Base-by-base conservation (phyloP, 2,888 invertebrate species). In the Sarcophaga subvicina region DNA sequence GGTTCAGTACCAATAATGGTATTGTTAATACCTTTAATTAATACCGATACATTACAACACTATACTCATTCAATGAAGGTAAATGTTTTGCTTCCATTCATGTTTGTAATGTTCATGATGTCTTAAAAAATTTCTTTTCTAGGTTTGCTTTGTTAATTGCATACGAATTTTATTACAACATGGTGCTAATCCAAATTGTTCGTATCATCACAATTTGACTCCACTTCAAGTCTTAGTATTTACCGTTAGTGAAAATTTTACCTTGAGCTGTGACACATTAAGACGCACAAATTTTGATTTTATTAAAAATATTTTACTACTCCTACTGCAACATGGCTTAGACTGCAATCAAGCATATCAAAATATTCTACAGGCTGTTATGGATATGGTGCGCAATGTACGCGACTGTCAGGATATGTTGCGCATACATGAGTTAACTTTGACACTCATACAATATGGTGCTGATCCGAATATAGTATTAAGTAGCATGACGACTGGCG, bases 1-100 rank as follows among this genome's bases (percentile, higher is more conserved):
- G 96, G 96, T 25, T 96, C 95, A 62, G 96, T 96, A 73, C 96
- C 97, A 14, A 95, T 97, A 81, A 96, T 96, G 95, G 96, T 96
- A 47, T 95, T 96, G 90, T 93, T 97, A 81, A 96, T 96, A 80
- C 96, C 96, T 67, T 93, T 96, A 54, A 96, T 96, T 82, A 96
- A 96, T 91, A 96, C 96, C 91, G 96, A 96, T 93, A 96, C 96
- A 71, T 92, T 96, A 71, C 96, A 96, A 91, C 95, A 96, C 91
- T 96, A 96, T 90, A 96, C 96, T 5, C 96, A 96, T 92, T 95
- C 95, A 88, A 96, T 96, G 95, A 96, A 96, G 94, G 96, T 95
- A 91, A 91, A 37, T 2, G 37, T 2, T 8, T 8, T 37, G 8
- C 8, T 8, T 2, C 8, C 37, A 37, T 37, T 37, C 8, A 6